These are phyloP conservation scores for Prosapia bicincta DNA, from an alignment of 2,888 invertebrate genomes.

Conservation along the genomic window DNA sequence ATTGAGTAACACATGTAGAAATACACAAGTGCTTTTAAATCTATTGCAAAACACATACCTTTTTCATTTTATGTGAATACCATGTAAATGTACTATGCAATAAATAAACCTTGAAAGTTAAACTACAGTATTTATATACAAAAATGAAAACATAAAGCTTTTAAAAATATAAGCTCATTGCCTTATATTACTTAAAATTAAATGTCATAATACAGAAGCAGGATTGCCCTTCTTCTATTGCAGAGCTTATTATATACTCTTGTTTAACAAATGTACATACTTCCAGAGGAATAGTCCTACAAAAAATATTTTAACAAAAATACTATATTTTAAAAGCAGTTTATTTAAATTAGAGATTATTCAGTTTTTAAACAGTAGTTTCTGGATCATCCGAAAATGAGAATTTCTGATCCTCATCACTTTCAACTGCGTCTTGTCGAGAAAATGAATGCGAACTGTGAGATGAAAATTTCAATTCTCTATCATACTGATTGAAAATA, in stretches of 20 bases:
- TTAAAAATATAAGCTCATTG: no score
- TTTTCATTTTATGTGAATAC: no score
- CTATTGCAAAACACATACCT: no score
- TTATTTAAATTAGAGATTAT: background rate
- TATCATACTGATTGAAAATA: slow-evolving; percentile 3
- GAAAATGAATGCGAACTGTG: slow-evolving; percentile 2
- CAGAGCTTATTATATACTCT: background rate
- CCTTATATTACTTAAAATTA: no score
- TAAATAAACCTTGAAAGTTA: no score
- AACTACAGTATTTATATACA: no score
- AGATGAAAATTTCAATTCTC: background rate
- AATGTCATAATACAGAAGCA: no score
- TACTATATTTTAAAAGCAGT: background rate
- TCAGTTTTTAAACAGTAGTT: slow-evolving; percentile 23
- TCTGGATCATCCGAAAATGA: slow-evolving; percentile 24
- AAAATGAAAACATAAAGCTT: background rate
- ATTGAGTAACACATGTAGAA: no score
- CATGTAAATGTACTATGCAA: no score
- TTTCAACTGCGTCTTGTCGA: slow-evolving; percentile 24
- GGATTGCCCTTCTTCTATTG: no score
- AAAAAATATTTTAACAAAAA: background rate
- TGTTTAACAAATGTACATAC: background rate
- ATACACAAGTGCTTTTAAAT: no score
- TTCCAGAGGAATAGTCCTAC: background rate
- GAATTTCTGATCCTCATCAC: slow-evolving; percentile 14